Evolutionary conservation across 2,888 invertebrate genomes (phyloP), one percentile per base, ranked within the genome.

Genomic region (Sminthurides aquaticus): DNA sequence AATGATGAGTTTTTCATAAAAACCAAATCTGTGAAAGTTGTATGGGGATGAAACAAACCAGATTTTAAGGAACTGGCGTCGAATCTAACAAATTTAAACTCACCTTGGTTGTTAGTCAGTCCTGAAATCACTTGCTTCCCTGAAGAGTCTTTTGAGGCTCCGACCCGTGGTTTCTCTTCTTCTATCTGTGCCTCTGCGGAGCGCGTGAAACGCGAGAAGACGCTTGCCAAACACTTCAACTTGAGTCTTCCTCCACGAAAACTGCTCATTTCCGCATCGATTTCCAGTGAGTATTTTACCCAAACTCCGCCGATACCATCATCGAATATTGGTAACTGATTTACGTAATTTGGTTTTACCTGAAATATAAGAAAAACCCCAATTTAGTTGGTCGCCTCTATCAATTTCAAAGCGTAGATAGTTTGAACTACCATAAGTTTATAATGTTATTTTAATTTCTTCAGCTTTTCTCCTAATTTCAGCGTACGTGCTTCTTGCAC

Each of bases 161-260:
- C 80, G 75, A 88, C 87, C 78, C 86, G 83, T 67, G 88, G 88
- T 76, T 85, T 85, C 78, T 88, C 87, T 80, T 88, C 87, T 78
- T 86, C 86, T 76, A 88, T 81, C 74, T 84, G 80, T 70, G 84
- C 80, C 77, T 85, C 86, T 62, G 83, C 82, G 71, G 84, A 81
- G 73, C 83, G 82, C 72, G 83, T 82, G 78, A 87, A 86, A 29
- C 66, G 67, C 43, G 74, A 72, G 68, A 71, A 74, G 54, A 75
- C 71, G 54, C 70, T 71, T 26, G 71, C 74, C 56, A 74, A 71
- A 57, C 75, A 75, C 65, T 75, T 73, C 57, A 75, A 66, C 61
- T 75, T 73, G 28, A 68, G 64, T 49, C 71, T 66, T 48, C 74
- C 74, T 5, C 69, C 70, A 3, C 72, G 70, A 67, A 74, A 74